Conservation (phyloP, 2,113 vertebrate genomes). For the Oryctolagus cuniculus region mOryCun1.1 NC_091435.1:11466501-11467000, state of each 20-base stretch:
- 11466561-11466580: not conserved
- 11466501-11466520: not conserved
- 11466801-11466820: not conserved
- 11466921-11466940: not conserved
- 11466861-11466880: not conserved
- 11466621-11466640: not conserved
- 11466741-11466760: not conserved
- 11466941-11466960: not conserved
- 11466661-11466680: not conserved
- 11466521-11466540: conserved; percentile 1
- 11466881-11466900: conserved; percentile 4
- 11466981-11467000: not conserved
- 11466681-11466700: not conserved
- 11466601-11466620: not conserved
- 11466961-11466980: not conserved
- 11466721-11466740: not conserved
- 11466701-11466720: not conserved
- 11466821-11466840: not conserved
- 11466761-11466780: not conserved
- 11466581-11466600: not conserved
- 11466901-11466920: not conserved
- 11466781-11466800: not conserved
- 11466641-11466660: not conserved
- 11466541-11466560: conserved; percentile 6
- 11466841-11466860: not conserved